Evolutionary conservation across 1,140 invertebrate genomes (phyloP).

Genomic region (Cepaea nemoralis): DNA sequence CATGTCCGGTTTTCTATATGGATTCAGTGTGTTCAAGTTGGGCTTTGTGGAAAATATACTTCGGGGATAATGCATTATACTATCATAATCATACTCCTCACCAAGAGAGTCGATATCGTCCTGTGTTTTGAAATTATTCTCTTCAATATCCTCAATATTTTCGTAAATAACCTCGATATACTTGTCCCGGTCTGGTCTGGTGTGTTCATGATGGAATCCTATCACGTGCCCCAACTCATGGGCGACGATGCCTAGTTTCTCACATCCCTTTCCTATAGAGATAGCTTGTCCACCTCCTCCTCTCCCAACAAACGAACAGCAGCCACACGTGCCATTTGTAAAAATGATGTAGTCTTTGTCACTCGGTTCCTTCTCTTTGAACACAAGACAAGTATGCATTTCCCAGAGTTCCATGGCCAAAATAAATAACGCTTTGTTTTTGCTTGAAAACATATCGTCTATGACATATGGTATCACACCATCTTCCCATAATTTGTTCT

Average conservation of each 20-base stretch:
- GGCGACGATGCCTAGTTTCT: constrained; percentile 99
- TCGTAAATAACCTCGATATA: constrained; percentile 81
- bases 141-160: constrained; percentile 96
- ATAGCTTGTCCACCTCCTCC: constrained; percentile 95
- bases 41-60: constrained; percentile 96
- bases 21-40: constrained; percentile 94
- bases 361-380: constrained; percentile 87
- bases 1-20: constrained; percentile 70
- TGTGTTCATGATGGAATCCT: constrained; percentile 99
- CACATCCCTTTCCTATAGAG: constrained; percentile 98
- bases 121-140: constrained; percentile 98
- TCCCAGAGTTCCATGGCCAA: constrained; percentile 99
- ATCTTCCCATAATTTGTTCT: constrained; percentile 95
- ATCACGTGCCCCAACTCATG: constrained; percentile 98
- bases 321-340: constrained; percentile 77
- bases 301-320: constrained; percentile 98
- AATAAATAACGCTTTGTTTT: constrained; percentile 96
- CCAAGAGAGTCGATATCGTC: constrained; percentile 97
- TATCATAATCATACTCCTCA: constrained; percentile 89
- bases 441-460: constrained; percentile 92
- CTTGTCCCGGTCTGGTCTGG: constrained; percentile 93
- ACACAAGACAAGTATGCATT: constrained; percentile 97
- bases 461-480: constrained; percentile 99
- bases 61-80: constrained; percentile 97
- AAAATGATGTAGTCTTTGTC: constrained; percentile 88